Conservation (phyloP, 2,888 invertebrate genomes). For the Epiblema foenella region DNA sequence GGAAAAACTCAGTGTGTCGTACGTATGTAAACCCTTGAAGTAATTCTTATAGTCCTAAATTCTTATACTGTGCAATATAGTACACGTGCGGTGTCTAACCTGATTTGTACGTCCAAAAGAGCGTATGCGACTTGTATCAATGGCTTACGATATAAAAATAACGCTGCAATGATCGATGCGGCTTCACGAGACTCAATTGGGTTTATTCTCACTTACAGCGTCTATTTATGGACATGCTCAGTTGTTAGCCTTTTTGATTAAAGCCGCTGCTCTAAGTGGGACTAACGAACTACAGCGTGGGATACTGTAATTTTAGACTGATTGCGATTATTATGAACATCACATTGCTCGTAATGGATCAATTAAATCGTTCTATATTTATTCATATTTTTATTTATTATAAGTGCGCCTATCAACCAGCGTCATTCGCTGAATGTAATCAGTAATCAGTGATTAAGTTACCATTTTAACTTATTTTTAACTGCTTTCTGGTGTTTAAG, state of each 20-base stretch:
- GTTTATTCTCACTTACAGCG: slow-evolving; percentile 63
- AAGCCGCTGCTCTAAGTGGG: slow-evolving; percentile 56
- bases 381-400: background rate
- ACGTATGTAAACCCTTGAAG: no score
- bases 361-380: slow-evolving; percentile 35
- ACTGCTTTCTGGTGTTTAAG: background rate
- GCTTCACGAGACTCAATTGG: slow-evolving; percentile 68
- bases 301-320: slow-evolving; percentile 65
- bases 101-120: slow-evolving; percentile 14
- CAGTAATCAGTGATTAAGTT: background rate
- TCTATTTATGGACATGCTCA: slow-evolving; percentile 78
- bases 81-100: no score
- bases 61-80: background rate
- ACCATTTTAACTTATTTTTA: background rate
- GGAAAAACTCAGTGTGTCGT: no score
- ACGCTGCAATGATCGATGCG: slow-evolving; percentile 62
- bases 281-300: slow-evolving; percentile 57
- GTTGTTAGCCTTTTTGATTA: slow-evolving; percentile 73
- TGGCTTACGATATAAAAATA: slow-evolving; percentile 65
- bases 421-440: background rate
- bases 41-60: no score
- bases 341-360: slow-evolving; percentile 52
- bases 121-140: slow-evolving; percentile 39
- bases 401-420: background rate
- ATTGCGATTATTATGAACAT: slow-evolving; percentile 61